Base-by-base conservation (phyloP, 2,113 vertebrate species). In the Corythaixoides concolor region DNA sequence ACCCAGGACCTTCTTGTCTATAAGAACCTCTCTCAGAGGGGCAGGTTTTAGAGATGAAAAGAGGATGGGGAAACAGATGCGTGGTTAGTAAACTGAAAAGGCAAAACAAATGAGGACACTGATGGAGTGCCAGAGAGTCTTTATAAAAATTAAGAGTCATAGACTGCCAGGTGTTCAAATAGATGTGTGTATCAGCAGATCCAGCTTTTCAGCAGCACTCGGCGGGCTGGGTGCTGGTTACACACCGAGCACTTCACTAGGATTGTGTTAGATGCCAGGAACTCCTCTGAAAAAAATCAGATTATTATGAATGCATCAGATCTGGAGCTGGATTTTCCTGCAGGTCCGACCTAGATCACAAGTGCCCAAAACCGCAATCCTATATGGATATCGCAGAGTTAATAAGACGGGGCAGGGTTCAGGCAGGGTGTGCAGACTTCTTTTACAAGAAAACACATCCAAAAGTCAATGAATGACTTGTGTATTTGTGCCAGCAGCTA, bases 161-260 rank as follows among this genome's bases (percentile, higher is more conserved):
- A 82, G 55, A 79, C 45, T 5, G 2, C 62, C 89, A 88, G 95
- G 72, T 94, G 89, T 89, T 95, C 94, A 92, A 92, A 92, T 91
- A 93, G 82, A 82, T 1, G 21, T 58, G 18, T 13, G 8, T 83
- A 87, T 75, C 86, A 78, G 85, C 90, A 95, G 59, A 76, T 37
- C 9, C 88, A 92, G 84, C 33, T 78, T 94, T 84, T 26, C 83
- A 72, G 72, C 59, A 91, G 58, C 63, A 9, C 59, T 83, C 89
- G 19, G 90, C 60, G n/a, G 60, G 41, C 66, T 64, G 88, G 92
- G 83, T 64, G 56, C 73, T 6, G 20, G 23, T 60, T 84, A 83
- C 67, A 60, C 56, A 23, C 69, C 12, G 55, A 58, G 39, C 58
- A 62, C 26, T 62, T 87, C 41, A 8, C 66, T 49, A 22, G 70